A percentile compares a stretch with the other conserved stretches of the same genome.
phyloP scores from a whole-genome alignment of 2,113 vertebrate species.

The Ceyx cyanopectus region DNA sequence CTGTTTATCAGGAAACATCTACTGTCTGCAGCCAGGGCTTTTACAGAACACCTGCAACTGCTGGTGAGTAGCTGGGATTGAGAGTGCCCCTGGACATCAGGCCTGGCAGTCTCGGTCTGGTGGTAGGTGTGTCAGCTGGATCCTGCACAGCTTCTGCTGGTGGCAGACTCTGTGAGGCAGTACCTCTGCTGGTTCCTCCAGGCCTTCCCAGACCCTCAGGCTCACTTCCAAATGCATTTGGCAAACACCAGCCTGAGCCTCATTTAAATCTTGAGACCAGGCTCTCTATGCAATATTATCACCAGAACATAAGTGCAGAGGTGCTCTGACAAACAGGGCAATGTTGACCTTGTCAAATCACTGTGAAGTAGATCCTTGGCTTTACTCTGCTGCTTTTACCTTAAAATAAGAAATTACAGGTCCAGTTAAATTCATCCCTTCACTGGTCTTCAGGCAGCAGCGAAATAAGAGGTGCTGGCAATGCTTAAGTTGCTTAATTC shows the following conservation, averaged over 20 bases:
- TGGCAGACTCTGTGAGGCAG: background rate
- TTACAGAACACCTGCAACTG: background rate
- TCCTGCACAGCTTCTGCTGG: background rate
- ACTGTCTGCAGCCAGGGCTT: background rate
- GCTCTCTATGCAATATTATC: background rate
- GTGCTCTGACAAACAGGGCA: background rate
- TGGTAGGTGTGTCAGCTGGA: background rate
- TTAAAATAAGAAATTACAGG: background rate
- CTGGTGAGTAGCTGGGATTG: background rate
- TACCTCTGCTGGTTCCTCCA: background rate
- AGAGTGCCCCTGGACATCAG: background rate
- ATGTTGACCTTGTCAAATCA: background rate
- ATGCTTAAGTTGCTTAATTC: background rate
- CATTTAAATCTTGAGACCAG: background rate
- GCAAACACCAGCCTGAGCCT: background rate
- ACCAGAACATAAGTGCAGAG: background rate
- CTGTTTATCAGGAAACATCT: background rate
- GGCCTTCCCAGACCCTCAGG: background rate
- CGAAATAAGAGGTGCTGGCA: background rate
- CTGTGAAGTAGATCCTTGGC: background rate
- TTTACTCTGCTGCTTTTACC: background rate
- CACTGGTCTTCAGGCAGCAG: background rate
- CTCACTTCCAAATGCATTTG: background rate
- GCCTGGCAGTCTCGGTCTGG: background rate
- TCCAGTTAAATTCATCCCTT: background rate